Evolutionary conservation across 2,113 vertebrate species (phyloP).

Genomic region (Grallaria varia): DNA sequence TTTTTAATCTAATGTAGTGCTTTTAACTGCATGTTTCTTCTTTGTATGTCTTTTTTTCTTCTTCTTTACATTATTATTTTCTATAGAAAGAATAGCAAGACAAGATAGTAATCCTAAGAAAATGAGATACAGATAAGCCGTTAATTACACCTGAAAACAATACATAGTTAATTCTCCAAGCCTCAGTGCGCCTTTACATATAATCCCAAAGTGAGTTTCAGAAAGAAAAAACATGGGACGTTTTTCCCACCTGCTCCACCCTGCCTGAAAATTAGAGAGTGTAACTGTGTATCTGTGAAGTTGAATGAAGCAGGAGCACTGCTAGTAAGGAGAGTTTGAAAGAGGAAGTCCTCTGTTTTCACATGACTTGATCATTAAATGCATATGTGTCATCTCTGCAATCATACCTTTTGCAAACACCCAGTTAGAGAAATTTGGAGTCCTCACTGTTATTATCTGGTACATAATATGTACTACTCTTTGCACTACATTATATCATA

Average conservation of each 20-base stretch:
- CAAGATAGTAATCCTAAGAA: background rate
- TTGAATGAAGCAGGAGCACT: background rate
- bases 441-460: background rate
- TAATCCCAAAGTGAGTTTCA: background rate
- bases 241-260: background rate
- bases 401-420: background rate
- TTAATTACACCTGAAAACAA: slow-evolving; percentile 4
- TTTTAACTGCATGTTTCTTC: background rate
- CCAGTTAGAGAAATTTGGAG: background rate
- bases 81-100: background rate
- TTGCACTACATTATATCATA: background rate
- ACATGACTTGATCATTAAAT: background rate
- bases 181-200: background rate
- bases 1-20: background rate
- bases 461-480: background rate
- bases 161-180: background rate
- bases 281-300: background rate
- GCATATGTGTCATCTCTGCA: background rate
- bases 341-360: background rate
- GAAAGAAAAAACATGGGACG: background rate
- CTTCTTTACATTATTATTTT: background rate
- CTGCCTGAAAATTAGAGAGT: background rate
- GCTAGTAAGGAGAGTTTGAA: fast-evolving
- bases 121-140: background rate
- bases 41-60: background rate